These are phyloP conservation scores for Mormyrops boulengeri DNA, from an alignment of 2,797 vertebrate species.

Conservation along the genomic window DNA sequence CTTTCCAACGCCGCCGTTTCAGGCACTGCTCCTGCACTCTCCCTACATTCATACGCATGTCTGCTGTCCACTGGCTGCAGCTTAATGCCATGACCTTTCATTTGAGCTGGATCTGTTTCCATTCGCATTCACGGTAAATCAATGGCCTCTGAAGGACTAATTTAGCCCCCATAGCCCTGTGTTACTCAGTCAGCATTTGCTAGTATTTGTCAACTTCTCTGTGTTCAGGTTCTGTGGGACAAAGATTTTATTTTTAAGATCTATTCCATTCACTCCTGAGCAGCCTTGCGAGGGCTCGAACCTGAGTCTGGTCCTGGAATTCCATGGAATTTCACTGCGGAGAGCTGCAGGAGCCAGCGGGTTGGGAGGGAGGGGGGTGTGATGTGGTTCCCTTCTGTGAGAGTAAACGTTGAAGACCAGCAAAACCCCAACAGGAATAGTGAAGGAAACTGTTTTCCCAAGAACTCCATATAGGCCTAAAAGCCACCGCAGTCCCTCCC, in stretches of 20 bases:
- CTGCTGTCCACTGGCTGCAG: slow-evolving; percentile 37
- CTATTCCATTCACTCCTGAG: not conserved
- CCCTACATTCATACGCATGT: slow-evolving; percentile 19
- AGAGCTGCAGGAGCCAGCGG: not conserved
- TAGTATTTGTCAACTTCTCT: not conserved
- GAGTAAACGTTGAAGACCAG: not conserved
- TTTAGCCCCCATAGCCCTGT: not conserved
- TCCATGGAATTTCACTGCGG: not conserved
- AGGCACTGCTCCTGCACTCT: slow-evolving; percentile 12
- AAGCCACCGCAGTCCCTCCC: not conserved
- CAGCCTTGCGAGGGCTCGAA: not conserved
- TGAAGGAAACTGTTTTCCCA: not conserved
- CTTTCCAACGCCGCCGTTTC: not conserved
- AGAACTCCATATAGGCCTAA: not conserved
- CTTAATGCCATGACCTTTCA: not conserved
- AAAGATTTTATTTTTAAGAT: not conserved
- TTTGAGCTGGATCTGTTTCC: not conserved
- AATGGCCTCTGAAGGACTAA: not conserved
- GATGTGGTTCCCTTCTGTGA: not conserved
- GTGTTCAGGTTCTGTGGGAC: not conserved
- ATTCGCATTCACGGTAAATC: not conserved
- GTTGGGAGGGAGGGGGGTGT: not conserved
- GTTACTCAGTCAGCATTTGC: not conserved
- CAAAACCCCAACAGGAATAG: not conserved
- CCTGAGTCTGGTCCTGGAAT: not conserved